phyloP scores from a whole-genome alignment of 2,113 vertebrate species.

The Glaucidium brasilianum region DNA sequence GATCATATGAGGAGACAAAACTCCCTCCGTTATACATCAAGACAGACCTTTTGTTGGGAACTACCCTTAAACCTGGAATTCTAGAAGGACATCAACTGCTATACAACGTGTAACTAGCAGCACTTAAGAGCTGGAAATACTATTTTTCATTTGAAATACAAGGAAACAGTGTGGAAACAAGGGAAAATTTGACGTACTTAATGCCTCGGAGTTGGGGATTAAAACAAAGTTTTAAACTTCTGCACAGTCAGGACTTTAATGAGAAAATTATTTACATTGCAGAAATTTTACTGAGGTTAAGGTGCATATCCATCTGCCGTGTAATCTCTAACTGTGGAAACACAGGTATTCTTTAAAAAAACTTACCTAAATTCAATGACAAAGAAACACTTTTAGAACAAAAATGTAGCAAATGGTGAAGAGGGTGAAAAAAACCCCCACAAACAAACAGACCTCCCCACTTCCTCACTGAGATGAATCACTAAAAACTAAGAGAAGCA shows the following conservation, averaged over 20 bases:
- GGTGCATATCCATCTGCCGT: neutral
- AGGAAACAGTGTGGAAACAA: neutral
- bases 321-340: neutral
- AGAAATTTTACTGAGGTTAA: neutral
- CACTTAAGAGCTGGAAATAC: neutral
- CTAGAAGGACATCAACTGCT: neutral
- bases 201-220: neutral
- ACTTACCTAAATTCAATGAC: neutral
- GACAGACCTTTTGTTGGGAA: neutral
- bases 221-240: neutral
- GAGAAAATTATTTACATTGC: neutral
- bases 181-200: neutral
- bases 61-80: neutral
- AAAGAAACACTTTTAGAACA: neutral
- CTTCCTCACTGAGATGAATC: neutral
- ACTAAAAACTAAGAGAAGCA: neutral
- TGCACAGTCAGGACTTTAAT: neutral
- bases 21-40: neutral
- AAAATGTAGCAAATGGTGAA: neutral
- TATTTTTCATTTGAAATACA: neutral
- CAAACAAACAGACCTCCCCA: neutral
- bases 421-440: neutral
- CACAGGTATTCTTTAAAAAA: neutral
- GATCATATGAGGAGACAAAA: neutral
- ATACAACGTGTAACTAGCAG: neutral